These are phyloP conservation scores for Temnothorax nylanderi DNA, from an alignment of 1,140 invertebrate genomes.

Conservation along the genomic window DNA sequence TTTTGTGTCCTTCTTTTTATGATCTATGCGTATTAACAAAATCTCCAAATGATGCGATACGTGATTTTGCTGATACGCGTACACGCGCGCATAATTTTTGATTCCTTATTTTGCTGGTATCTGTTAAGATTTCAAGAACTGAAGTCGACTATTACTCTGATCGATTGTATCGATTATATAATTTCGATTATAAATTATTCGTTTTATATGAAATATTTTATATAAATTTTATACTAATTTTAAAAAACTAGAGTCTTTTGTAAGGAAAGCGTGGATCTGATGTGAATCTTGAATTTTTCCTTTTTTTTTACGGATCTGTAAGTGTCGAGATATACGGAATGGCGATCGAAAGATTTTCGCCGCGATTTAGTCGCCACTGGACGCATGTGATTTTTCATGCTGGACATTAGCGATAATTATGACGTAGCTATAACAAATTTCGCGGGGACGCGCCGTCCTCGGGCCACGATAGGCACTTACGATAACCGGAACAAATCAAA, in stretches of 20 bases:
- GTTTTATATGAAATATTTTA: slow-evolving; percentile 15
- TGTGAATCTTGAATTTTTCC: not conserved
- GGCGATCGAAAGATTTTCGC: slow-evolving; percentile 11
- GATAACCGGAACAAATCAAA: slow-evolving; percentile 66
- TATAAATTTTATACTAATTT: slow-evolving; percentile 12
- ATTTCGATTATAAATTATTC: slow-evolving; percentile 29
- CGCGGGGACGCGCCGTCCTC: slow-evolving; percentile 11
- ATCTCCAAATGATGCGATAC: slow-evolving; percentile 11
- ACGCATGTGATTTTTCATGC: slow-evolving; percentile 4
- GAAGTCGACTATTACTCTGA: not conserved
- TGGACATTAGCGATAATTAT: slow-evolving; percentile 55
- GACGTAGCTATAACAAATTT: slow-evolving; percentile 49
- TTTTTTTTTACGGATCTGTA: slow-evolving; percentile 24
- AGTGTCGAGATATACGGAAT: not conserved
- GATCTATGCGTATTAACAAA: slow-evolving; percentile 58
- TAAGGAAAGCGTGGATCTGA: slow-evolving; percentile 22
- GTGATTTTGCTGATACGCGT: slow-evolving; percentile 23
- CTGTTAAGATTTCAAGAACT: not conserved
- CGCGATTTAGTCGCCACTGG: slow-evolving; percentile 42
- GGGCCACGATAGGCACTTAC: slow-evolving; percentile 11
- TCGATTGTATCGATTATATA: not conserved
- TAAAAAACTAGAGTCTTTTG: not conserved
- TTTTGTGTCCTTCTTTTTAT: not conserved
- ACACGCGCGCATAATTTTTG: not conserved
- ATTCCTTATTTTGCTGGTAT: not conserved